phyloP scores from a whole-genome alignment of 2,113 vertebrate genomes.

The Phylloscopus trochilus region DNA sequence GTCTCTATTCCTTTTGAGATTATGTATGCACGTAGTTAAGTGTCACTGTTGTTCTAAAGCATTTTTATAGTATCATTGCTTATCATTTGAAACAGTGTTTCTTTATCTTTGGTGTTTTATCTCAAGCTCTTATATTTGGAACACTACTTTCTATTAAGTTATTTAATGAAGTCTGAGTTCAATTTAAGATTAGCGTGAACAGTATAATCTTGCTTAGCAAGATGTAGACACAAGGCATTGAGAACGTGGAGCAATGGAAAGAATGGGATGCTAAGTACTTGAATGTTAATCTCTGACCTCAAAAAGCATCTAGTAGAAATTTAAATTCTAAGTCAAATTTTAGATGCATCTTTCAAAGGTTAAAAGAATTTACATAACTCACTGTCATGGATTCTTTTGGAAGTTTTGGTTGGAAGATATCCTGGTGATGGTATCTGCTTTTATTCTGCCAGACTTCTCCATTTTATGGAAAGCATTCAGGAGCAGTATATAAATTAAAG shows the following conservation, averaged over 20 bases:
- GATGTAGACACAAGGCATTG: neutral
- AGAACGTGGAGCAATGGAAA: neutral
- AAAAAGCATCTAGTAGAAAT: neutral
- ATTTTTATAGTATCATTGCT: neutral
- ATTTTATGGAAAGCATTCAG: neutral
- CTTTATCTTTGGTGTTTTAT: neutral
- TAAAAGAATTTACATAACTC: neutral
- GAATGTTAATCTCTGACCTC: neutral
- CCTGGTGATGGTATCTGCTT: neutral
- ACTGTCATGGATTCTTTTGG: neutral
- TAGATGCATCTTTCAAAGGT: neutral
- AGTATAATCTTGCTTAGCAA: neutral
- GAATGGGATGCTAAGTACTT: neutral
- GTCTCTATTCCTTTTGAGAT: neutral
- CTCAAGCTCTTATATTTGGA: neutral
- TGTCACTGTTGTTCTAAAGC: neutral
- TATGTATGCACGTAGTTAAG: neutral
- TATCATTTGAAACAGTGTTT: neutral
- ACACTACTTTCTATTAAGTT: neutral
- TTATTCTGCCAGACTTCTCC: neutral
- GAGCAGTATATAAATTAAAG: neutral
- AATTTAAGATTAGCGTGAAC: neutral
- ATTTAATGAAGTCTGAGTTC: neutral
- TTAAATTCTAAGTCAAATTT: neutral
- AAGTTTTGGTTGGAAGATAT: neutral